phyloP scores from a whole-genome alignment of 2,888 invertebrate genomes.

The Callyntrura sp. region DNA sequence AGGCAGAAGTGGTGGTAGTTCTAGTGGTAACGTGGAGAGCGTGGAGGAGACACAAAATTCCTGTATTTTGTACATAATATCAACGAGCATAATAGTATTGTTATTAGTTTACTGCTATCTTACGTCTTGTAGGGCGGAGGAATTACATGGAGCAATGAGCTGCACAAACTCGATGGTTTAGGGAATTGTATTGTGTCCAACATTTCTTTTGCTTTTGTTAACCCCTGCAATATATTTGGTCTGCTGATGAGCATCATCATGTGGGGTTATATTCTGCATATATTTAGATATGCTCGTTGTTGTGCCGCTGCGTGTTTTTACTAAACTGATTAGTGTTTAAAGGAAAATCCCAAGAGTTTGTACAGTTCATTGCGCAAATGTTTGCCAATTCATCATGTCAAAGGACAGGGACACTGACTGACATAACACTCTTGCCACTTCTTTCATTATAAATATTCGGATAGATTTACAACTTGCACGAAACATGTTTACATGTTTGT shows the following conservation, averaged over 20 bases:
- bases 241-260: neutral
- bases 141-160: slow-evolving; percentile 26
- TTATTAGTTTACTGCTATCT: neutral
- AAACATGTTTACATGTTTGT: neutral
- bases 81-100: neutral
- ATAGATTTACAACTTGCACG: neutral
- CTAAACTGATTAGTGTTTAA: slow-evolving; percentile 25
- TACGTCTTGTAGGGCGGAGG: neutral
- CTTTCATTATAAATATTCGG: neutral
- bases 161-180: neutral
- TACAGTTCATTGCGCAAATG: slow-evolving; percentile 9
- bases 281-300: neutral
- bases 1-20: neutral
- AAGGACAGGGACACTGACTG: neutral
- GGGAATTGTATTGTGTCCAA: slow-evolving; percentile 33
- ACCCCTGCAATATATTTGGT: neutral
- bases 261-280: slow-evolving; percentile 4
- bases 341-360: slow-evolving; percentile 13
- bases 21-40: slow-evolving; percentile 13
- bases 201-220: too few relatives aligned
- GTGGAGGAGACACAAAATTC: slow-evolving; percentile 19
- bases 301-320: neutral
- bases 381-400: neutral
- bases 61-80: neutral
- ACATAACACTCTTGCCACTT: neutral